Percentiles rank a stretch among this genome's conserved stretches.
phyloP scores from a whole-genome alignment of 2,888 invertebrate species.

The Aspidapion aeneum region DNA sequence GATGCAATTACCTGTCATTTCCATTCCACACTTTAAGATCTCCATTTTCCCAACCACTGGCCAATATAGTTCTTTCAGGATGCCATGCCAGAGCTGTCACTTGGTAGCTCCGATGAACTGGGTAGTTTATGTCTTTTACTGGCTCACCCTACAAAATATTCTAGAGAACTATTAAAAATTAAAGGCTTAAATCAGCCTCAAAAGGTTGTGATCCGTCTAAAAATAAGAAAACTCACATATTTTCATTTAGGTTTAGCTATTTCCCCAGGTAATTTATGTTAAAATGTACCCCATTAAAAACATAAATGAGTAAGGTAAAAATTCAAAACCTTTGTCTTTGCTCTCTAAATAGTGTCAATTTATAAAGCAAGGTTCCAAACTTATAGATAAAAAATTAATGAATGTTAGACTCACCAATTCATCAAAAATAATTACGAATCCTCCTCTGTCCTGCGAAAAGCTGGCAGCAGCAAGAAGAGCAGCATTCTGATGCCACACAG shows the following conservation, averaged over 20 bases:
- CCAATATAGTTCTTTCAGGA: slow-evolving; percentile 75
- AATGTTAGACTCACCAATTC: slow-evolving; percentile 76
- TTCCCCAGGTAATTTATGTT: too few species aligned
- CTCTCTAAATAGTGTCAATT: too few species aligned
- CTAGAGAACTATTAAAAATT: slow-evolving; percentile 18
- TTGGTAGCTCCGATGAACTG: slow-evolving; percentile 72
- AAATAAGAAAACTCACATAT: too few species aligned
- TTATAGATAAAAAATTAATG: too few species aligned
- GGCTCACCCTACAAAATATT: slow-evolving; percentile 61
- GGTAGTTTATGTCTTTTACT: slow-evolving; percentile 70
- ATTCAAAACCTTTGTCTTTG: too few species aligned
- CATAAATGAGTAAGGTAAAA: too few species aligned
- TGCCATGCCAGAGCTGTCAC: slow-evolving; percentile 87
- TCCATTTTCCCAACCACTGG: slow-evolving; percentile 91
- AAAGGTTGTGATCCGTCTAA: neutral
- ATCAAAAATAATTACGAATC: slow-evolving; percentile 82
- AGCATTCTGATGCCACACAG: slow-evolving; percentile 78
- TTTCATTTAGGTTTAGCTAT: too few species aligned
- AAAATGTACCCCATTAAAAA: too few species aligned
- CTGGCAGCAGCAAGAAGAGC: slow-evolving; percentile 83
- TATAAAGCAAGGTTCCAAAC: too few species aligned
- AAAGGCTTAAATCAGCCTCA: slow-evolving; percentile 4
- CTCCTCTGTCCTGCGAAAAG: slow-evolving; percentile 84
- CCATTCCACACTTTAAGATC: slow-evolving; percentile 82
- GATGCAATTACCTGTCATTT: too few species aligned